Evolutionary conservation across 2,888 invertebrate genomes (phyloP).

Genomic region (Cheiracanthium punctorium): DNA sequence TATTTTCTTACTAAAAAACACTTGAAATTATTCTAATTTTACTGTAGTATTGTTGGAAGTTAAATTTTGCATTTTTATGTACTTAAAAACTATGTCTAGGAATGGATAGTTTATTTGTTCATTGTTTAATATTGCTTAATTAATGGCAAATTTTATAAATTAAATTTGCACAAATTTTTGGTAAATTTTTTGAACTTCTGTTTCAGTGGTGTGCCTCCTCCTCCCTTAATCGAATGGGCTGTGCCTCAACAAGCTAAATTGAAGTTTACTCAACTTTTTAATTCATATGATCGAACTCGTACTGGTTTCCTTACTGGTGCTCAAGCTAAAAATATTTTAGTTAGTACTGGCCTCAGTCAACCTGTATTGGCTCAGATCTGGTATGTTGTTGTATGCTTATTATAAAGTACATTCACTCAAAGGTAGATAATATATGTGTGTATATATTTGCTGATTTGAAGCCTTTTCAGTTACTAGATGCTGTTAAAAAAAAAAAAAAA

Average conservation of each 20-base stretch:
- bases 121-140: not conserved
- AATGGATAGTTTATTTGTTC: not conserved
- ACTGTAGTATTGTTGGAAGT: not conserved
- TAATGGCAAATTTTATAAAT: not conserved
- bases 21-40: not conserved
- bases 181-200: not conserved
- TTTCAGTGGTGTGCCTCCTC: constrained; percentile 50
- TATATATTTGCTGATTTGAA: no score
- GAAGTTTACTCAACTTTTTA: constrained; percentile 96
- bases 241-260: constrained; percentile 88
- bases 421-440: no score
- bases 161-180: not conserved
- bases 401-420: no score
- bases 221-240: constrained; percentile 85
- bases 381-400: no score
- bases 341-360: constrained; percentile 94
- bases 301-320: constrained; percentile 92
- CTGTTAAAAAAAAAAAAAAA: no score
- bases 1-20: no score
- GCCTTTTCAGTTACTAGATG: no score
- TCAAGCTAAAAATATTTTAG: constrained; percentile 93
- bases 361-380: constrained; percentile 94
- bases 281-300: constrained; percentile 90
- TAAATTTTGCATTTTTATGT: not conserved
- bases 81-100: not conserved